Base-by-base conservation (phyloP, 2,113 vertebrate species). In the human (Homo sapiens) region DNA sequence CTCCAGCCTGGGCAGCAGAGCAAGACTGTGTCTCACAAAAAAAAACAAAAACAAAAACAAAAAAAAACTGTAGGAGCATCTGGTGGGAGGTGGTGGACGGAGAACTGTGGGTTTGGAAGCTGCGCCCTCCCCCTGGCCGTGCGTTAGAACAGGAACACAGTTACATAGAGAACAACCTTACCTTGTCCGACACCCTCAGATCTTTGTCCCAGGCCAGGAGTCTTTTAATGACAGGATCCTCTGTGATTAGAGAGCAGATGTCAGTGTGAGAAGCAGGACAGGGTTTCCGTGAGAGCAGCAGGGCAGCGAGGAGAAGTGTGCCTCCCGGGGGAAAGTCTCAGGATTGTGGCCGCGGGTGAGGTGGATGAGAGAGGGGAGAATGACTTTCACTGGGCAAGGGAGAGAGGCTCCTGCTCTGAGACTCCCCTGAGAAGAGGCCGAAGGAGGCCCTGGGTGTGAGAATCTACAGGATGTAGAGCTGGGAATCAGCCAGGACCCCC, bases 361-460 rank as follows among this genome's bases (percentile, higher is more conserved):
- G 78, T 16, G 45, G 45, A 45, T 45, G 45, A 7, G 45, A 45
- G 45, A 45, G 45, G 45, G 45, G 45, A 45, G 45, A 45, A 45
- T 8, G 45, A 45, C 6, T 45, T 45, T 45, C 45, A 45, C 45
- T 8, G 7, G 45, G 45, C 45, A 45, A 45, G 45, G 45, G 45
- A 45, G 45, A 45, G 45, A 45, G 45, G 45, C 45, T 45, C 45
- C 45, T 1, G 1, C 17, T 25, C 38, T 68, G 43, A 59, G n/a
- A 32, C 13, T 8, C 16, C 61, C 10, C 0, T 8, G n/a, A 38
- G 17, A 6, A 70, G 75, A 2, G 7, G 11, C 14, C 1, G 9
- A 68, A 22, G 27, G 8, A 43, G 2, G 59, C 23, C 9, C 3
- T 72, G 45, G 22, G 52, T 52, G 4, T 4, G 22, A 9, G 2